phyloP scores from a whole-genome alignment of 2,888 invertebrate genomes.

The Ditula angustiorana region DNA sequence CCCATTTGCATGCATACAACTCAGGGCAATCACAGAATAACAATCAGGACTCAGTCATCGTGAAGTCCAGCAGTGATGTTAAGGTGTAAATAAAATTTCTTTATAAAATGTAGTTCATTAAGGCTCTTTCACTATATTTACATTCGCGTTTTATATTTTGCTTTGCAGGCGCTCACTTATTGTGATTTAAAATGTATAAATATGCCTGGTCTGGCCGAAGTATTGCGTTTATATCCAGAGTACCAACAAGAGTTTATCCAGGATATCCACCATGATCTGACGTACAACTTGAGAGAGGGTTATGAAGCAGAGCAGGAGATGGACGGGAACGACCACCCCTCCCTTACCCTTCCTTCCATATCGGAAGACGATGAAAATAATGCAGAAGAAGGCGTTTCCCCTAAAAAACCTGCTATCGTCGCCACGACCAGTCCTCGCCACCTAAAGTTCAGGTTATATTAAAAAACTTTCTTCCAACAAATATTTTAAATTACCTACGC shows the following conservation, averaged over 20 bases:
- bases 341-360: slow-evolving; percentile 95
- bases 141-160: not conserved
- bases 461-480: slow-evolving; percentile 15
- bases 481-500: not conserved
- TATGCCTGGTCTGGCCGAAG: slow-evolving; percentile 95
- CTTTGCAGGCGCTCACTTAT: slow-evolving; percentile 93
- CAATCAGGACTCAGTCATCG: slow-evolving; percentile 89
- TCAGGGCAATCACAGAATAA: slow-evolving; percentile 86
- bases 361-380: slow-evolving; percentile 98
- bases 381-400: slow-evolving; percentile 90
- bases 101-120: not conserved
- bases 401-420: slow-evolving; percentile 86
- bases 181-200: slow-evolving; percentile 98
- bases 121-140: not conserved
- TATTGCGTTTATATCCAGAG: slow-evolving; percentile 95
- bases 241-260: slow-evolving; percentile 97
- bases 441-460: slow-evolving; percentile 83
- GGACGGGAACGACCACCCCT: slow-evolving; percentile 91
- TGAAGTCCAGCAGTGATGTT: slow-evolving; percentile 97
- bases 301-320: slow-evolving; percentile 94
- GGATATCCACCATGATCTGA: slow-evolving; percentile 97
- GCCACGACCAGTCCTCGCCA: slow-evolving; percentile 88
- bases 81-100: slow-evolving; percentile 78
- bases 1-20: slow-evolving; percentile 89
- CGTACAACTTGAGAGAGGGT: slow-evolving; percentile 96